These are phyloP conservation scores for Choloepus hoffmanni DNA, from an alignment of 2,113 vertebrate species.

Conservation along the genomic window DNA sequence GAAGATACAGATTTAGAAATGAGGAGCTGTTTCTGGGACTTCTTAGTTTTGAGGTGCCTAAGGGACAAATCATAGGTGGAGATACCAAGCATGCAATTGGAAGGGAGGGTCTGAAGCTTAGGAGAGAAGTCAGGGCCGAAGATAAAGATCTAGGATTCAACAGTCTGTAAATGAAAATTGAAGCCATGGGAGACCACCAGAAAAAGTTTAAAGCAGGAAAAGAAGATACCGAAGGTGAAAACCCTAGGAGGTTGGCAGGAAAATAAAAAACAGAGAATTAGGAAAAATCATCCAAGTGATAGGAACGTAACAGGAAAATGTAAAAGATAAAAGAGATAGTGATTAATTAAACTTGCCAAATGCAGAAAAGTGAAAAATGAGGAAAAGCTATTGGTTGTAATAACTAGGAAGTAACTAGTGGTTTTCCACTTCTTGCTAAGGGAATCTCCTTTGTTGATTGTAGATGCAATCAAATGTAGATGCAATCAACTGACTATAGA, in stretches of 20 bases:
- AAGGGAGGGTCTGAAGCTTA: neutral
- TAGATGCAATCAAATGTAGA: too few relatives aligned
- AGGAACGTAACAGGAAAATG: neutral
- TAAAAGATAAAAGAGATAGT: neutral
- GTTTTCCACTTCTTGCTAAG: neutral
- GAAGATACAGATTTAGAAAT: neutral
- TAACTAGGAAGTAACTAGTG: neutral
- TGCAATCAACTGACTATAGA: too few relatives aligned
- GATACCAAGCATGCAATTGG: neutral
- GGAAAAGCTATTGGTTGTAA: neutral
- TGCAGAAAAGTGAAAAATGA: neutral
- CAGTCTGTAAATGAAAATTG: neutral
- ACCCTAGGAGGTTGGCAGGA: neutral
- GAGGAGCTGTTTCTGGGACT: neutral
- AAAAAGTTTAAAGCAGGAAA: neutral
- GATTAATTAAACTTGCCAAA: neutral
- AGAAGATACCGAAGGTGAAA: neutral
- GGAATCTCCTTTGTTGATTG: too few relatives aligned
- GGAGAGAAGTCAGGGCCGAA: neutral
- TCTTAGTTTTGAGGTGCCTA: neutral
- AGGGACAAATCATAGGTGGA: neutral
- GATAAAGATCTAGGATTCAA: conserved; percentile 19
- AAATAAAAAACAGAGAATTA: neutral
- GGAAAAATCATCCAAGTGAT: neutral
- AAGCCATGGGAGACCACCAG: neutral